phyloP scores from a whole-genome alignment of 2,797 vertebrate genomes.

The Pipistrellus pygmaeus region DNA sequence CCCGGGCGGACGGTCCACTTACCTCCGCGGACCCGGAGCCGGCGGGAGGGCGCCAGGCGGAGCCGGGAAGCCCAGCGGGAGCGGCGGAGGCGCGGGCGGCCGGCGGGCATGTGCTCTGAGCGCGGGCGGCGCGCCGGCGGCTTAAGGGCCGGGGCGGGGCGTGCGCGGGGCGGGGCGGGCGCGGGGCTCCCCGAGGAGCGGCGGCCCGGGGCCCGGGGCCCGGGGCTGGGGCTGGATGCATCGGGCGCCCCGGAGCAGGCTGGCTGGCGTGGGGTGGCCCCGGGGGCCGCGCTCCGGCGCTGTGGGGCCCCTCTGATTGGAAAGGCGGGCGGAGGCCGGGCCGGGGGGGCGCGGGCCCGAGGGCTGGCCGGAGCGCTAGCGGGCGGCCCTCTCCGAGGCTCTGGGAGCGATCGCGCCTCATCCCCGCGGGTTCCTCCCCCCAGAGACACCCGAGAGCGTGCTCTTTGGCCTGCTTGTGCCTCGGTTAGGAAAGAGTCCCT shows the following conservation, averaged over 20 bases:
- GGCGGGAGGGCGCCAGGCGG: not conserved
- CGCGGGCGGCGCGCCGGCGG: conserved; percentile 4
- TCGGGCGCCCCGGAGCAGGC: too few species aligned
- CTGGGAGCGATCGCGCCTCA: conserved; percentile 19
- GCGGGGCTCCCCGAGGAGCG: conserved; percentile 21
- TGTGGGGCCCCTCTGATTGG: too few species aligned
- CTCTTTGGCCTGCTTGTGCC: conserved; percentile 63
- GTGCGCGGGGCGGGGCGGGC: conserved; percentile 68
- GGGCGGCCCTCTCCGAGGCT: conserved; percentile 50
- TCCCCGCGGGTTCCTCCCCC: not conserved
- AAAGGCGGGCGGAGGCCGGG: conserved; percentile 30
- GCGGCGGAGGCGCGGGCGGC: not conserved
- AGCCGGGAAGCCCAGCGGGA: conserved; percentile 30
- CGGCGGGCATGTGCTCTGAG: conserved; percentile 80
- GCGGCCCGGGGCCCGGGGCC: conserved; percentile 56
- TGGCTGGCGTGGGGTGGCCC: too few species aligned
- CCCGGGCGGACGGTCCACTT: conserved; percentile 39
- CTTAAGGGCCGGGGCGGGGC: conserved; percentile 90
- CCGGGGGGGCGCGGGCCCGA: conserved; percentile 63
- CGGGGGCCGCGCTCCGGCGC: too few species aligned
- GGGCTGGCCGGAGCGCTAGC: too few species aligned
- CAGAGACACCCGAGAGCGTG: conserved; percentile 14
- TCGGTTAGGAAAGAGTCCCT: not conserved
- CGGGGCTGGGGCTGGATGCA: too few species aligned
- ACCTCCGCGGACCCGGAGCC: conserved; percentile 70